phyloP scores from a whole-genome alignment of 2,888 invertebrate genomes.

The Andrena hattorfiana region DNA sequence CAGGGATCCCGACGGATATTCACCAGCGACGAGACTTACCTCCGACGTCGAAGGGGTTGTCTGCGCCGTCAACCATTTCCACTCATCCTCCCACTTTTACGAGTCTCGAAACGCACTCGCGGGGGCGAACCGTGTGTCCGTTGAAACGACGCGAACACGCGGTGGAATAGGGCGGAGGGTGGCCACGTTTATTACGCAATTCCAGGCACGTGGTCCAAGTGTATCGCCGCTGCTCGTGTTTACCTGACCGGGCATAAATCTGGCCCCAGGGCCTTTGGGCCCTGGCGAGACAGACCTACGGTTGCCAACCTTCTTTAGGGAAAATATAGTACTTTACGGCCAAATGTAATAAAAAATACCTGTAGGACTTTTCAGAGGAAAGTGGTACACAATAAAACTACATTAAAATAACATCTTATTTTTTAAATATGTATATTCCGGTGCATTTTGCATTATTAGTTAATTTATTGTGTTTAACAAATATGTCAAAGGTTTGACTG shows the following conservation, averaged over 20 bases:
- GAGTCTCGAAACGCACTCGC: background rate
- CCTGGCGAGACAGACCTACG: conserved; percentile 32
- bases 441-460: no score
- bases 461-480: no score
- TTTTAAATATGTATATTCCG: background rate
- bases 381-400: no score
- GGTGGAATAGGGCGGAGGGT: background rate
- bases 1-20: conserved; percentile 32
- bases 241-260: conserved; percentile 54
- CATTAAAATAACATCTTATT: background rate
- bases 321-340: no score
- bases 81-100: conserved; percentile 6
- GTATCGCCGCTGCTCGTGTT: conserved; percentile 50
- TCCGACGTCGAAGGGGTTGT: conserved; percentile 11
- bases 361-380: no score
- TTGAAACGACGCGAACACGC: conserved; percentile 8
- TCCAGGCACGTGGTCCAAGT: conserved; percentile 56
- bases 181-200: conserved; percentile 57
- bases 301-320: conserved; percentile 3
- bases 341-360: no score
- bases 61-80: background rate
- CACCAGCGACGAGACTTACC: conserved; percentile 3
- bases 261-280: conserved; percentile 25
- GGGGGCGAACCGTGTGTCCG: background rate
- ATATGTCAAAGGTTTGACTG: no score